These are phyloP conservation scores for Dryobates pubescens DNA, from an alignment of 2,797 vertebrate species.

Conservation along the genomic window DNA sequence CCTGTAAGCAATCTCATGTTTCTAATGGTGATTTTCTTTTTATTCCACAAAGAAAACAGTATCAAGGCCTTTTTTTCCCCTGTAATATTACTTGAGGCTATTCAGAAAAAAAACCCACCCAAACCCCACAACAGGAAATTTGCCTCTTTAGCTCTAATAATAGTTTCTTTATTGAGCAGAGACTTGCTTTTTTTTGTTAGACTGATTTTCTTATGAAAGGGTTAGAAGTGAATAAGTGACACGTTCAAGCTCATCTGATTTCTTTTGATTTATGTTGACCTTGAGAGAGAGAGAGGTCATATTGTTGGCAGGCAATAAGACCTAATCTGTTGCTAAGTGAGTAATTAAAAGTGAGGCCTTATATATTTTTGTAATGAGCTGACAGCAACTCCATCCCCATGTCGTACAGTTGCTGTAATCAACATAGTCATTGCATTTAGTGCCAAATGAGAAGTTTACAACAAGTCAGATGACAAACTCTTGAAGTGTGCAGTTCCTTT, in stretches of 20 bases:
- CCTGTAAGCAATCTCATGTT: conserved; percentile 18
- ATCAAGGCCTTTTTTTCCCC: conserved; percentile 13
- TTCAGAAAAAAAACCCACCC: not conserved
- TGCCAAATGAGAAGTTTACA: conserved; percentile 84
- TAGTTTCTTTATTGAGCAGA: conserved; percentile 24
- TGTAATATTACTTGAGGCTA: conserved; percentile 57
- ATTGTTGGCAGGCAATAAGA: conserved; percentile 79
- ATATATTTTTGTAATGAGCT: conserved; percentile 89
- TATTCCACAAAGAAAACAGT: conserved; percentile 63
- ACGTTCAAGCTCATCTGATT: conserved; percentile 77
- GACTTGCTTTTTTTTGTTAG: conserved; percentile 35
- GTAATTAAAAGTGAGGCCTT: conserved; percentile 90
- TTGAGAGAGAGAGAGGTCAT: conserved; percentile 69
- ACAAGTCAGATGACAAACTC: conserved; percentile 79
- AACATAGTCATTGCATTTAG: conserved; percentile 83
- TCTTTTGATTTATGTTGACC: conserved; percentile 79
- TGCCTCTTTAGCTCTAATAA: conserved; percentile 45
- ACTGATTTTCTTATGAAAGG: conserved; percentile 71
- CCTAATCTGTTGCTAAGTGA: conserved; percentile 81
- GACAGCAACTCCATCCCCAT: conserved; percentile 83
- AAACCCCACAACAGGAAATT: conserved; percentile 48
- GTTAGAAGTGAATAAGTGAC: conserved; percentile 69
- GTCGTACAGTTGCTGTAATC: conserved; percentile 79
- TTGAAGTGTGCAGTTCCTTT: conserved; percentile 33
- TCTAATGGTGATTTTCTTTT: conserved; percentile 56